Evolutionary conservation across 1,140 invertebrate genomes (phyloP).

Genomic region (Aleiodes sp.): DNA sequence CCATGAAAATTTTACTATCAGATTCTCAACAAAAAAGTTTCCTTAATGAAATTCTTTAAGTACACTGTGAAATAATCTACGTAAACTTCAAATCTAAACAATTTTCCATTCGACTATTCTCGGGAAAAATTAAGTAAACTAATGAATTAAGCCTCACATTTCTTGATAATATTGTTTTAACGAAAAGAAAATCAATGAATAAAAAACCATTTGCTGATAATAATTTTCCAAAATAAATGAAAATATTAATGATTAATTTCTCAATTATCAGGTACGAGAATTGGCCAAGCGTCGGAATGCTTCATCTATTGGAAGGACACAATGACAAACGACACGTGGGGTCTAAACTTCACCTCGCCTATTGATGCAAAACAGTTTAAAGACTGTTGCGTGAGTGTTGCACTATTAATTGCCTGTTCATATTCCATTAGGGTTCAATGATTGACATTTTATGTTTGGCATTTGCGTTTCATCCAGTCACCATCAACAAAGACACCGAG

Average conservation of each 20-base stretch:
- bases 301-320: conserved; percentile 99
- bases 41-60: too few species aligned
- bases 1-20: too few species aligned
- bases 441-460: conserved; percentile 31
- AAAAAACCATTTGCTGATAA: too few species aligned
- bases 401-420: neutral
- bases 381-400: conserved; percentile 94
- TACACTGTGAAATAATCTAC: too few species aligned
- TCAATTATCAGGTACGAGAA: conserved; percentile 82
- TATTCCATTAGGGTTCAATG: conserved; percentile 1
- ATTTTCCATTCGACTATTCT: too few species aligned
- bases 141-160: too few species aligned
- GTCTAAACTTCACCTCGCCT: conserved; percentile 95
- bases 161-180: too few species aligned
- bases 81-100: too few species aligned
- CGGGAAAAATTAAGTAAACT: too few species aligned
- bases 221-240: too few species aligned
- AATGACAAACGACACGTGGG: conserved; percentile 97
- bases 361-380: conserved; percentile 97
- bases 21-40: too few species aligned
- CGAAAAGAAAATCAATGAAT: too few species aligned
- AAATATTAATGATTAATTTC: neutral
- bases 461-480: conserved; percentile 78
- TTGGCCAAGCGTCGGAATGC: conserved; percentile 97
- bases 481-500: conserved; percentile 96